phyloP scores from a whole-genome alignment of 92 coral and sea anemone species.

The Epizoanthus illoricatus region DNA sequence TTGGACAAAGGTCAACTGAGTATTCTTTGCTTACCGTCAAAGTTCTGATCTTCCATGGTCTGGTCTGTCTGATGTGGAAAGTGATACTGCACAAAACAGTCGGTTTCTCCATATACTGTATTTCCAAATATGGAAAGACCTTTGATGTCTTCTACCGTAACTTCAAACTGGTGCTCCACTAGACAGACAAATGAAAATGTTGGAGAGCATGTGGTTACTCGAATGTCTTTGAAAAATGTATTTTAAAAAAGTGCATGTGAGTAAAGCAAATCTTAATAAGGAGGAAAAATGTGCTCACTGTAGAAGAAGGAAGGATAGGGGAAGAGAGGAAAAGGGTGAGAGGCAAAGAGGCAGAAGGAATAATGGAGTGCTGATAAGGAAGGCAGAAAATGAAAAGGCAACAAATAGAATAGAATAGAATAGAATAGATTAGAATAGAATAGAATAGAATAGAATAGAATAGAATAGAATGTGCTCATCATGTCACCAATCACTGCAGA shows the following conservation, averaged over 20 bases:
- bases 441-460: no score
- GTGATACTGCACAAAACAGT: constrained; percentile 95
- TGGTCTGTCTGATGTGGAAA: constrained; percentile 79
- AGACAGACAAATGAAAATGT: not conserved
- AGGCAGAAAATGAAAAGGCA: no score
- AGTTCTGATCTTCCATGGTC: constrained; percentile 32
- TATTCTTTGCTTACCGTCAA: constrained; percentile 63
- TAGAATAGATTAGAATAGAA: no score
- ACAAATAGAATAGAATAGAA: not conserved
- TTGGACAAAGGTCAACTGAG: no score
- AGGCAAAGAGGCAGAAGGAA: not conserved
- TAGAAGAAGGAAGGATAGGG: not conserved
- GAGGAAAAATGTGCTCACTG: not conserved
- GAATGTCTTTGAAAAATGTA: not conserved
- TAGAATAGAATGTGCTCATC: no score
- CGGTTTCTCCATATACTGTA: constrained; percentile 96
- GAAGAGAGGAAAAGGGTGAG: not conserved
- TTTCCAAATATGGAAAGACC: constrained; percentile 84
- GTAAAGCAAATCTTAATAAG: not conserved
- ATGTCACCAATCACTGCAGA: no score
- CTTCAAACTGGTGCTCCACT: constrained; percentile 96
- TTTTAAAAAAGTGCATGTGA: not conserved
- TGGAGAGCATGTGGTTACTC: not conserved
- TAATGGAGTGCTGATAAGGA: not conserved
- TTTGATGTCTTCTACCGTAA: constrained; percentile 82